phyloP scores from a whole-genome alignment of 2,113 vertebrate species.

The Lonchura striata region DNA sequence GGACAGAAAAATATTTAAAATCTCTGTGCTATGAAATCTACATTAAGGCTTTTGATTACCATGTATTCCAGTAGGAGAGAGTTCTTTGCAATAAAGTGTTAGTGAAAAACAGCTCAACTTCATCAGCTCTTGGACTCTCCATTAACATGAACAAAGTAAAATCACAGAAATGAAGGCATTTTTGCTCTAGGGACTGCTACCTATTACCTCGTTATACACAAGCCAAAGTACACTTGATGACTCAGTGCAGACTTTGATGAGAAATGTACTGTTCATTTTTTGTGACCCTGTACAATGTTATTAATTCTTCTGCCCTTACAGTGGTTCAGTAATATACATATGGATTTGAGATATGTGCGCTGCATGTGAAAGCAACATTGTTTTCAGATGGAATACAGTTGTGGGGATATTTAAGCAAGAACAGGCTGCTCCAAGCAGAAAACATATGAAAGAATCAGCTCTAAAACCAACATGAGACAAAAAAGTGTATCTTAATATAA shows the following conservation, averaged over 20 bases:
- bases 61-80: neutral
- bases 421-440: slow-evolving; percentile 16
- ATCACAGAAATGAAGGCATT: neutral
- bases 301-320: neutral
- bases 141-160: rapidly evolving
- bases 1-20: neutral
- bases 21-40: neutral
- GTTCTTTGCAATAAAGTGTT: neutral
- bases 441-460: slow-evolving; percentile 37
- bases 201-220: neutral
- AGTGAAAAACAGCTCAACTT: neutral
- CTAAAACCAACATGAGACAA: slow-evolving; percentile 1
- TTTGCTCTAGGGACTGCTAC: neutral
- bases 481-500: slow-evolving; percentile 32
- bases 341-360: neutral
- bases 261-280: neutral
- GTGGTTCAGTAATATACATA: neutral
- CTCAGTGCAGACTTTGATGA: neutral
- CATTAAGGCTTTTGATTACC: neutral
- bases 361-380: neutral
- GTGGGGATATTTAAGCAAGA: slow-evolving; percentile 20
- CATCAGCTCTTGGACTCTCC: neutral
- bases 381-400: neutral
- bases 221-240: neutral
- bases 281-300: neutral